Evolutionary conservation across 2,113 vertebrate species (phyloP), one percentile per base, ranked within the genome.

Genomic region (Poecilia latipinna): DNA sequence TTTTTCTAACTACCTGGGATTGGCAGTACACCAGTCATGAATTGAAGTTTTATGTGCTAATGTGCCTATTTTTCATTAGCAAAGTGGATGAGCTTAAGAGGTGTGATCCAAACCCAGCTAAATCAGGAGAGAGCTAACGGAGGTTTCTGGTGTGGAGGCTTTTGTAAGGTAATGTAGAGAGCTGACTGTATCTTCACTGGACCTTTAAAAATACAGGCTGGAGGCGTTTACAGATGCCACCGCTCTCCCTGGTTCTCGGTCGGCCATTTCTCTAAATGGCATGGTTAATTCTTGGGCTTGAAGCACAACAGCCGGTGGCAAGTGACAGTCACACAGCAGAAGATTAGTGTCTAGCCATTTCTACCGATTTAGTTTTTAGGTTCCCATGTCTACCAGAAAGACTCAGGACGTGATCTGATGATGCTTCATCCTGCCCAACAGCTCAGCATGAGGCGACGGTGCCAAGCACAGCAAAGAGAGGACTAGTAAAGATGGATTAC

Each of bases 401-500:
- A 63, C n/a, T 72, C n/a, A n/a, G 17, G 19, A 24, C 15, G 11
- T 0, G 19, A 48, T 51, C 66, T 2, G 42, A 35, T 22, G 66
- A 68, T 63, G 68, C 81, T 86, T 81, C 60, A 68, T 83, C 66
- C 79, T 79, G 19, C 48, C 48, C 67, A 44, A 62, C 54, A 74
- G 65, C 37, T 57, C 8, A 68, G 35, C 61, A 31, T 82, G 73
- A 75, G 68, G 67, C 68, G 61, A 69, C 35, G 54, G 48, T 33
- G 39, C 64, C 32, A 74, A 3, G 33, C 37, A 37, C 13, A 69
- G 63, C 28, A 24, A 54, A 72, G 64, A 32, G 90, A 61, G 39
- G 63, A 61, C 39, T 10, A 61, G 72, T 82, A 90, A 78, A 96
- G 93, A 96, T 95, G 95, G 94, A 96, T 95, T 94, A 95, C 93